Evolutionary conservation across 2,113 vertebrate species (phyloP), one percentile per base, ranked within the genome.

Genomic region (Galeopterus variegatus): DNA sequence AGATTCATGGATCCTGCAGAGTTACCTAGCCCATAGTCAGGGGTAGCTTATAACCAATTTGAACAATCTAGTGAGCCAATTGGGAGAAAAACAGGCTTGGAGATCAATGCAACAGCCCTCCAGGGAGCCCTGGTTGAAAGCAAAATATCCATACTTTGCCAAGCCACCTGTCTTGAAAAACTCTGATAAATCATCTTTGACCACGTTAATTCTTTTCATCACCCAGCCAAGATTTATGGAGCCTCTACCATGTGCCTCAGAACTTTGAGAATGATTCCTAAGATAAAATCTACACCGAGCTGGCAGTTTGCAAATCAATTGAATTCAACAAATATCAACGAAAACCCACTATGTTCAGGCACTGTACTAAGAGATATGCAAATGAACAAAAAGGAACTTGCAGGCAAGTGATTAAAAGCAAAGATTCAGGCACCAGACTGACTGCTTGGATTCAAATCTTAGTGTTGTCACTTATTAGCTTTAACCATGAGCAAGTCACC

Each of bases 61-160:
- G 41, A 90, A 60, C 41, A 95, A 72, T 67, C 60, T 58, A 82
- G 54, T 77, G 15, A 86, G 50, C 8, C 33, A 88, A 11, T 12
- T 76, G 11, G 15, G 64, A 76, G 58, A 95, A 64, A 70, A 95
- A 92, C 41, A 64, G 31, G 1, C 84, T 92, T 80, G 17, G 60
- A 50, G 52, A 79, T 88, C 73, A 52, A 31, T 8, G 17, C 23
- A 62, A 48, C 10, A 92, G 62, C 12, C n/a, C 24, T 84, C 65
- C n/a, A 73, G 50, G 24, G 67, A 96, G n/a, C 4, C 3, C 41
- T 23, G 8, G 54, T 8, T 93, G 36, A 84, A 92, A 90, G 21
- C 31, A 88, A 94, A 94, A 77, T 77, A 19, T 33, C 56, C 83
- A 88, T 52, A 15, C 45, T 97, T 93, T 88, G 58, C n/a, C 54